These are phyloP conservation scores for Neoarius graeffei DNA, from an alignment of 2,113 vertebrate species.

Conservation along the genomic window DNA sequence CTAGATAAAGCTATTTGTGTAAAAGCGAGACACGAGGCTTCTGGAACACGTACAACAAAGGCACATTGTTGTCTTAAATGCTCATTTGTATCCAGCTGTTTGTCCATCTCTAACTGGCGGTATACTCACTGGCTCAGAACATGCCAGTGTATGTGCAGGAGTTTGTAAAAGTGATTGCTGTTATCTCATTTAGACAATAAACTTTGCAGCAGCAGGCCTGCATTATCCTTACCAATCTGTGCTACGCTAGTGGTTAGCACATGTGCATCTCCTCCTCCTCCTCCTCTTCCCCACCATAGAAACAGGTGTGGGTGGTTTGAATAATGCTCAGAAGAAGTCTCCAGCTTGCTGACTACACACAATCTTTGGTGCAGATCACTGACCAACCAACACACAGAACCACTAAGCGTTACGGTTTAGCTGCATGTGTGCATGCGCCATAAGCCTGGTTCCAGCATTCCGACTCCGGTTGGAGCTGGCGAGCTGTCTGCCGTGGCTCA, in stretches of 20 bases:
- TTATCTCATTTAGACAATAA: slow-evolving; percentile 42
- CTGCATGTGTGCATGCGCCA: slow-evolving; percentile 19
- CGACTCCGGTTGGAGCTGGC: slow-evolving; percentile 21
- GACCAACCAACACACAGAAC: slow-evolving; percentile 40
- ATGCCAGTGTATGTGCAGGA: not conserved
- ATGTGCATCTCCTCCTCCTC: slow-evolving; percentile 11
- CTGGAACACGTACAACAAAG: not conserved
- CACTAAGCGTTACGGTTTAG: slow-evolving; percentile 38
- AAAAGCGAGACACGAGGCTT: not conserved
- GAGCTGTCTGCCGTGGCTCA: slow-evolving; percentile 41
- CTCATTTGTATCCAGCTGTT: slow-evolving; percentile 21
- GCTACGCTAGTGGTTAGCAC: slow-evolving; percentile 42
- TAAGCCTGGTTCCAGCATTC: slow-evolving; percentile 31
- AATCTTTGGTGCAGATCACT: slow-evolving; percentile 54
- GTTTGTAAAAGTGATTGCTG: slow-evolving; percentile 33
- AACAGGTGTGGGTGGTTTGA: slow-evolving; percentile 56
- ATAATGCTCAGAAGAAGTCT: slow-evolving; percentile 49
- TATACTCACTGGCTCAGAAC: slow-evolving; percentile 33
- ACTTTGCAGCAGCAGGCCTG: slow-evolving; percentile 33
- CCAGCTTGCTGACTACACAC: slow-evolving; percentile 48
- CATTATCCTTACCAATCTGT: slow-evolving; percentile 39
- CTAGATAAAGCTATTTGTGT: slow-evolving; percentile 14
- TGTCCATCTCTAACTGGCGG: not conserved
- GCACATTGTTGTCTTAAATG: not conserved
- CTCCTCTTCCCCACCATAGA: not conserved